A percentile compares a stretch with the other conserved stretches of the same genome.
These are phyloP conservation scores for Lampris megalopsis DNA, from an alignment of 2,113 vertebrate species.

Conservation along the genomic window DNA sequence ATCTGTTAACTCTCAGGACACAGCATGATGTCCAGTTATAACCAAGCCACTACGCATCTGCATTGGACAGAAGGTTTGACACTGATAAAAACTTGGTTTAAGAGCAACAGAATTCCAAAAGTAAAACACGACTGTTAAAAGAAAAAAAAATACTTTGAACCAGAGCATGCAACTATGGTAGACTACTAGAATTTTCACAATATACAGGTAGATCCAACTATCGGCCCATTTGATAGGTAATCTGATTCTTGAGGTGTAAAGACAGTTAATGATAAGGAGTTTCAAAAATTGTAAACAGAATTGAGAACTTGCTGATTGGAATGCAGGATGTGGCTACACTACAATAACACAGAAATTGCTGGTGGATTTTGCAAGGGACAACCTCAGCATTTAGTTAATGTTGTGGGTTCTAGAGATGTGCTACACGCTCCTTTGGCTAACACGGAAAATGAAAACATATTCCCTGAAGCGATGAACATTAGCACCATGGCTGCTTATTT, in stretches of 20 bases:
- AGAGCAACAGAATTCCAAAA: constrained; percentile 5
- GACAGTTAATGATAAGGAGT: constrained; percentile 12
- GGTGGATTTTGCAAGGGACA: constrained; percentile 36
- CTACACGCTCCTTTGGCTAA: constrained; percentile 49
- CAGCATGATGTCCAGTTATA: not conserved
- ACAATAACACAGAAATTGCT: constrained; percentile 34
- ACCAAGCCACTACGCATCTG: constrained; percentile 12
- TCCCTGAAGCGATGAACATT: not conserved
- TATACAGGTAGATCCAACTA: constrained; percentile 16
- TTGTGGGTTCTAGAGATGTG: constrained; percentile 13
- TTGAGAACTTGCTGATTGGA: constrained; percentile 11
- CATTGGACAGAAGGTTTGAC: constrained; percentile 16
- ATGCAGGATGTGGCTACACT: constrained; percentile 47
- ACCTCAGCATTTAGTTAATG: constrained; percentile 19
- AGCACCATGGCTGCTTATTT: constrained; percentile 5
- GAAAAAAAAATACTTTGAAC: constrained; percentile 41
- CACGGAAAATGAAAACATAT: constrained; percentile 4
- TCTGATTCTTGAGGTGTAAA: not conserved
- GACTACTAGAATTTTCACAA: constrained; percentile 17
- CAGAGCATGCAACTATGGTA: constrained; percentile 50
- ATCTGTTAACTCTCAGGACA: not conserved
- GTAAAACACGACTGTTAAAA: not conserved
- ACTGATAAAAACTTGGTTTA: constrained; percentile 12
- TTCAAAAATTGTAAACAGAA: constrained; percentile 26
- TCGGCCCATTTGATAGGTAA: not conserved